These are phyloP conservation scores for Synergus japonicus DNA, from an alignment of 2,888 invertebrate genomes.

Conservation along the genomic window DNA sequence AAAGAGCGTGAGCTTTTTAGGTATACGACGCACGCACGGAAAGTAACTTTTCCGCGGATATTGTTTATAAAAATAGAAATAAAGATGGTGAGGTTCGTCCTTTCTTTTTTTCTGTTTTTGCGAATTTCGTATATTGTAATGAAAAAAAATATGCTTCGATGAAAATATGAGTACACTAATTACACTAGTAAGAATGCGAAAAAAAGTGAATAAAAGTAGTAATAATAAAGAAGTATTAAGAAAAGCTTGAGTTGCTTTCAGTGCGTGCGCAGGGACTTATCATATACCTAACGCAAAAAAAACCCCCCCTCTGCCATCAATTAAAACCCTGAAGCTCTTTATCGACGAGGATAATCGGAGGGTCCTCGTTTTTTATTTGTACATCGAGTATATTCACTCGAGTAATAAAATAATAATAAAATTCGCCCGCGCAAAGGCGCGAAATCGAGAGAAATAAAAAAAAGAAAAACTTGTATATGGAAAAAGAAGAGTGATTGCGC, in stretches of 20 bases:
- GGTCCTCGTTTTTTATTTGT: conserved; percentile 35
- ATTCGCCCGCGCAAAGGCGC: conserved; percentile 26
- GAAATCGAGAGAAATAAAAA: conserved; percentile 1
- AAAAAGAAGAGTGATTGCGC: conserved; percentile 23
- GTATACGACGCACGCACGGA: conserved; percentile 36
- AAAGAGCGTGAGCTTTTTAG: conserved; percentile 35
- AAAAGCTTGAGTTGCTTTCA: conserved; percentile 16
- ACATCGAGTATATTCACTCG: conserved; percentile 33
- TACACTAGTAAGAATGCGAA: neutral
- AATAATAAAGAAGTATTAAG: conserved; percentile 25
- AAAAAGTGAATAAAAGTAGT: conserved; percentile 14
- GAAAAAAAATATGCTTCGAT: conserved; percentile 2
- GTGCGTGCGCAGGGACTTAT: conserved; percentile 27
- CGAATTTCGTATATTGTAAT: neutral
- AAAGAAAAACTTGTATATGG: conserved; percentile 19
- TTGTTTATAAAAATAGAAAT: conserved; percentile 14
- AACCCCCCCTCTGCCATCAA: conserved; percentile 18
- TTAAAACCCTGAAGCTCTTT: conserved; percentile 36
- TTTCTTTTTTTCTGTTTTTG: neutral
- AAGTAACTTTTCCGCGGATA: conserved; percentile 29
- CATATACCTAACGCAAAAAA: conserved; percentile 33
- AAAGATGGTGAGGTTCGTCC: conserved; percentile 42
- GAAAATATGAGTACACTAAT: neutral
- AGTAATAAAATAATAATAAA: conserved; percentile 19
- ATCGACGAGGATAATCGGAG: conserved; percentile 29